phyloP scores from a whole-genome alignment of 2,113 vertebrate species.

The Tenrec ecaudatus region DNA sequence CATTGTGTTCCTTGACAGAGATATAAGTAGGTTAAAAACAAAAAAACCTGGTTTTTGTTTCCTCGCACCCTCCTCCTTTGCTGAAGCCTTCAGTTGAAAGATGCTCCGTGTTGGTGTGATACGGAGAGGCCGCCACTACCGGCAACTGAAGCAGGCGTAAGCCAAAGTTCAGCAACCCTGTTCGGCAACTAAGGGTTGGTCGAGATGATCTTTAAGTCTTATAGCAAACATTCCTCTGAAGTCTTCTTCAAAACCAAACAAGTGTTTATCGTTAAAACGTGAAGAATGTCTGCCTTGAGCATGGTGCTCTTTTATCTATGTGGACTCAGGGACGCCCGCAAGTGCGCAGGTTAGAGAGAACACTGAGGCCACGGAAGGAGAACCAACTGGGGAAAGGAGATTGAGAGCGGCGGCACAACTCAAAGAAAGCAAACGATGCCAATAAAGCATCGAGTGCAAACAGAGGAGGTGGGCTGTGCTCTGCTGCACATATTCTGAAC shows the following conservation, averaged over 20 bases:
- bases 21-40: neutral
- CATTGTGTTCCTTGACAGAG: neutral
- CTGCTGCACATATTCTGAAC: neutral
- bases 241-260: neutral
- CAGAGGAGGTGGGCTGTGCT: neutral
- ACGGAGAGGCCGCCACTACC: neutral
- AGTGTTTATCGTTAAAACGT: neutral
- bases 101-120: neutral
- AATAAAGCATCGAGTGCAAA: neutral
- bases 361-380: too few relatives aligned
- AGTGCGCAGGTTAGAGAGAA: neutral
- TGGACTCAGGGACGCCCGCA: neutral
- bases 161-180: neutral
- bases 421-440: neutral
- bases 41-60: too few relatives aligned
- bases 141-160: neutral
- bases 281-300: neutral
- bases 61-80: neutral
- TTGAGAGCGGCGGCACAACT: neutral
- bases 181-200: neutral
- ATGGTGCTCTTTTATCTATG: neutral
- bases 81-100: neutral
- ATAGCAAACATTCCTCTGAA: neutral
- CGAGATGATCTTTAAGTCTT: neutral
- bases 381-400: too few relatives aligned